A percentile compares a stretch with the other conserved stretches of the same genome.
Evolutionary conservation across 2,797 vertebrate species (phyloP).

Genomic region (Microctenopoma stevenorrisi): DNA sequence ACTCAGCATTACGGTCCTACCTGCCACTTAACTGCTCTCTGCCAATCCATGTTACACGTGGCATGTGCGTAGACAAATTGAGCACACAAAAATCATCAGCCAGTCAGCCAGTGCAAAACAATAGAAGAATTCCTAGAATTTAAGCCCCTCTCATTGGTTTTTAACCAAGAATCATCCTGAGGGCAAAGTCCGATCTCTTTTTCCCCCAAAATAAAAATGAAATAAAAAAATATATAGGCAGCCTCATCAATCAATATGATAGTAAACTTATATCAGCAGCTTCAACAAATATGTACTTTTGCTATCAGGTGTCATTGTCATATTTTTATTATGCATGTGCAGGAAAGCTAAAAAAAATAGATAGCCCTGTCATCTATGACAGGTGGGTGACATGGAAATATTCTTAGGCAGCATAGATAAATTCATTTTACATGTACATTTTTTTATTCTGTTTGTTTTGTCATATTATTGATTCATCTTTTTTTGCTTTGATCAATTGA

Average conservation of each 20-base stretch:
- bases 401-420: background rate
- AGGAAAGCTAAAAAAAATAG: background rate
- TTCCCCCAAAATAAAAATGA: background rate
- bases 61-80: background rate
- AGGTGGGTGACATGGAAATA: background rate
- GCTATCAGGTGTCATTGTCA: background rate
- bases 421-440: constrained; percentile 5
- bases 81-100: background rate
- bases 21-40: background rate
- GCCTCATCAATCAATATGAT: background rate
- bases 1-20: background rate
- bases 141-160: background rate
- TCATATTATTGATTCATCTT: constrained; percentile 54
- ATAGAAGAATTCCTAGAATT: background rate
- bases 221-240: background rate
- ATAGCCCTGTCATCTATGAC: background rate
- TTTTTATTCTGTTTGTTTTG: constrained; percentile 37
- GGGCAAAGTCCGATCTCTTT: constrained; percentile 1
- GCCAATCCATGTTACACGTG: background rate
- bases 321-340: background rate
- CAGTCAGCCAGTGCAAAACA: background rate
- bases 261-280: background rate
- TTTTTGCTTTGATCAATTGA: constrained; percentile 62
- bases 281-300: background rate
- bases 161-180: background rate